Evolutionary conservation across 2,888 invertebrate genomes (phyloP).

Genomic region (Leptinotarsa peninsularis): DNA sequence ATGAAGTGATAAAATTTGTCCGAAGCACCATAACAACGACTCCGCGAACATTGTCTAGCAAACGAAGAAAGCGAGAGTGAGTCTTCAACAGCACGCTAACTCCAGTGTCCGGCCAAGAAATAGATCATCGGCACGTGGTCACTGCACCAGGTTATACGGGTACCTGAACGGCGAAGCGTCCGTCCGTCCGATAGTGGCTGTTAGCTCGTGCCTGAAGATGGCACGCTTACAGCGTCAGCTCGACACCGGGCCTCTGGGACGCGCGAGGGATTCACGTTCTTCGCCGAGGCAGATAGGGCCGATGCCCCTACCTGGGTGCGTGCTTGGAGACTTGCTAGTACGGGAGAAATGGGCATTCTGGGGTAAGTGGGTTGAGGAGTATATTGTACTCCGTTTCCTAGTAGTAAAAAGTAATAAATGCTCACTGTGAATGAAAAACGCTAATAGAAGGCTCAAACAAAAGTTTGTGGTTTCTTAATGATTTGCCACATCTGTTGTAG

Average conservation of each 20-base stretch:
- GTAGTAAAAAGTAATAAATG: too few relatives aligned
- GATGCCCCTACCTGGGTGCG: conserved; percentile 11
- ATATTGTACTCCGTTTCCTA: too few relatives aligned
- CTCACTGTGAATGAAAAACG: too few relatives aligned
- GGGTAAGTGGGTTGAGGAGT: too few relatives aligned
- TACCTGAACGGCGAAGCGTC: conserved; percentile 29
- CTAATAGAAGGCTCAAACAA: too few relatives aligned
- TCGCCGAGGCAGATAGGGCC: neutral
- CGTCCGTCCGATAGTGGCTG: conserved; percentile 27
- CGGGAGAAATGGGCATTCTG: neutral
- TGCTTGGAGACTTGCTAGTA: neutral
- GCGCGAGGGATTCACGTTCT: conserved; percentile 36
- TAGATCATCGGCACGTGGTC: conserved; percentile 47
- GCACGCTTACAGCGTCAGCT: conserved; percentile 32
- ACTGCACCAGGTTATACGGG: conserved; percentile 43
- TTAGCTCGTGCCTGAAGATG: conserved; percentile 38
- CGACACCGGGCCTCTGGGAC: conserved; percentile 24
- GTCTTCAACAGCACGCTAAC: neutral
- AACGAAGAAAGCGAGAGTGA: neutral
- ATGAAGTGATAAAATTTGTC: too few relatives aligned
- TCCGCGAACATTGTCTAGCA: neutral
- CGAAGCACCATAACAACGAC: too few relatives aligned
- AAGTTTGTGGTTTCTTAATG: too few relatives aligned
- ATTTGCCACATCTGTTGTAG: too few relatives aligned
- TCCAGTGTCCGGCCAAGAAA: conserved; percentile 23